These are phyloP conservation scores for Campoplex nolae DNA, from an alignment of 2,888 invertebrate species.

Conservation along the genomic window DNA sequence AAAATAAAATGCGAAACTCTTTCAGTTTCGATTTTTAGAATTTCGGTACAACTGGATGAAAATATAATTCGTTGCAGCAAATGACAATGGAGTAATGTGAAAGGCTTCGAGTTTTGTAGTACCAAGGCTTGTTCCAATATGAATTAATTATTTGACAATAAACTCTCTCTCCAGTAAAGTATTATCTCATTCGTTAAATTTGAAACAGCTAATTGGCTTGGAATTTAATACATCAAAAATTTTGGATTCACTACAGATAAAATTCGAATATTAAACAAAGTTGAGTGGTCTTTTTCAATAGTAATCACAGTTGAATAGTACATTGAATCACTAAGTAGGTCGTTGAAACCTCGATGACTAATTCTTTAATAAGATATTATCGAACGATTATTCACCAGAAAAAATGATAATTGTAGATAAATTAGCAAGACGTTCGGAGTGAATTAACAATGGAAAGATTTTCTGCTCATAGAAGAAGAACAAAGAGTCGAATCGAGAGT, in stretches of 20 bases:
- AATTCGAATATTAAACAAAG: not conserved
- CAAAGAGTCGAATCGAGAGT: slow-evolving; percentile 27
- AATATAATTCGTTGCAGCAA: no score
- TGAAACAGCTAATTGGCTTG: not conserved
- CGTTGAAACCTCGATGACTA: not conserved
- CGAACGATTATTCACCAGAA: slow-evolving; percentile 2
- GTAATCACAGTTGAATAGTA: not conserved
- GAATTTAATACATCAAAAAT: not conserved
- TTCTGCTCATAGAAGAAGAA: slow-evolving; percentile 8
- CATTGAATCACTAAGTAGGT: not conserved
- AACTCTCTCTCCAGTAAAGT: not conserved
- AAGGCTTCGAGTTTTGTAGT: no score
- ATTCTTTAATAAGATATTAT: not conserved
- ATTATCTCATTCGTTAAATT: not conserved
- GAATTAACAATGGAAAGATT: slow-evolving; percentile 23
- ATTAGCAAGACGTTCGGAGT: not conserved
- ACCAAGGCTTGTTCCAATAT: no score
- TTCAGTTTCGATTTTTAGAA: no score
- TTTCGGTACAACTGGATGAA: no score
- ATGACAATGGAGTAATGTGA: no score
- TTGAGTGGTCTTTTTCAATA: not conserved
- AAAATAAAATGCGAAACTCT: not conserved
- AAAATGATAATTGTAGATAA: slow-evolving; percentile 11
- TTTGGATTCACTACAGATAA: no score
- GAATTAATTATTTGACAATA: not conserved